Base-by-base conservation (phyloP, 2,888 invertebrate species). In the Dinocampus coccinellae region DNA sequence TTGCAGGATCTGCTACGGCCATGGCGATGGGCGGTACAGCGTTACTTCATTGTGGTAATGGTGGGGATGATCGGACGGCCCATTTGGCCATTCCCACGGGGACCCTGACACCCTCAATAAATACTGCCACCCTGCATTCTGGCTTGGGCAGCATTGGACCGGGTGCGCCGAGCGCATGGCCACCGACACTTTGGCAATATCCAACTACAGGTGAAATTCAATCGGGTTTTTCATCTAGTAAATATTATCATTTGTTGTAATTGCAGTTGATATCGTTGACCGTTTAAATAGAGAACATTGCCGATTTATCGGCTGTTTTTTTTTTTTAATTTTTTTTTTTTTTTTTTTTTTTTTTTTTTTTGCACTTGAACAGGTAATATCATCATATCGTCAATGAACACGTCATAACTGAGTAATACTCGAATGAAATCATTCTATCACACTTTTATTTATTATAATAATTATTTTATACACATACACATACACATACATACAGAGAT, bases 161-260 rank as follows among this genome's bases (percentile, higher is more conserved):
- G n/a, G 53, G 57, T 39, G 55, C 55, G 29, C 67, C 72, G 67
- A 63, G 62, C 67, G 55, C 72, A 62, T 90, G 92, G 84, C 90
- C 93, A 84, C 91, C 92, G 67, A 91, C 94, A 70, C 90, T 94
- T 85, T 95, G 94, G 94, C 94, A 94, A 89, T 95, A 95, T 90
- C 94, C 94, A 80, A 84, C 84, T 72, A 78, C 84, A 74, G 84
- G 79, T 79, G 70, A 76, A 71, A 66, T 29, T 36, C 16, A 20
- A 29, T 34, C 39, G 63, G 36, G 11, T 26, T 13, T 63, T 34
- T 24, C 47, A 63, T 11, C 1, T 9, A 20, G 16, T n/a, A 47
- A 6, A 16, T 33, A 42, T 62, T 42, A n/a, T 13, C 16, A 4
- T 52, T n/a, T 1, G 29, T 63, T 16, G 22, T 60, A 36, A 61